Conservation (phyloP, 2,888 invertebrate genomes). For the Drosophila robusta region DNA sequence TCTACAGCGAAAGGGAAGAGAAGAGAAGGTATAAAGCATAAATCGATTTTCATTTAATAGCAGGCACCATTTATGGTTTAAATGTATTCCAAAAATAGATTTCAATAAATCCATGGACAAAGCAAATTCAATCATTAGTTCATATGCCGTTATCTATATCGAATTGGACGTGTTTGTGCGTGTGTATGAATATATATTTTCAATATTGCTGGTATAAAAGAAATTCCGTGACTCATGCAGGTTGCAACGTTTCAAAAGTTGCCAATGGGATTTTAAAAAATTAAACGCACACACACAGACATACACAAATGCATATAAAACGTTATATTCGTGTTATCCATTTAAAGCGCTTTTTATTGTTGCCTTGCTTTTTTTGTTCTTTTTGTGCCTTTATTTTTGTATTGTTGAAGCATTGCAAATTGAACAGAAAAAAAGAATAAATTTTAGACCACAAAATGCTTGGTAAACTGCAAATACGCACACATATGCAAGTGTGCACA, state of each 20-base stretch:
- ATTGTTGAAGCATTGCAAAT: slow-evolving; percentile 40
- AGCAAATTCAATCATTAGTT: slow-evolving; percentile 32
- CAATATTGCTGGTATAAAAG: slow-evolving; percentile 54
- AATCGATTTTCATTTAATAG: slow-evolving; percentile 21
- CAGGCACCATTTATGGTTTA: neutral
- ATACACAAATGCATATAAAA: neutral
- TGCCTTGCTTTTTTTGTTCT: neutral
- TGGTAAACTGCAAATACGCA: slow-evolving; percentile 56
- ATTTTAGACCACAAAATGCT: slow-evolving; percentile 61
- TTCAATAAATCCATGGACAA: slow-evolving; percentile 21
- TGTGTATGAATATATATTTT: slow-evolving; percentile 12
- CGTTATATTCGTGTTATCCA: slow-evolving; percentile 40
- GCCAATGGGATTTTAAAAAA: slow-evolving; percentile 30
- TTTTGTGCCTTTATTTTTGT: slow-evolving; percentile 4
- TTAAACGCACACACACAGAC: slow-evolving; percentile 16
- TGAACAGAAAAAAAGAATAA: slow-evolving; percentile 36
- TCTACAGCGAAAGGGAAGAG: slow-evolving; percentile 63
- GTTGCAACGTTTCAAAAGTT: slow-evolving; percentile 53
- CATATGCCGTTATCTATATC: slow-evolving; percentile 6
- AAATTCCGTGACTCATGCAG: slow-evolving; percentile 63
- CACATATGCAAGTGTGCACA: slow-evolving; percentile 8
- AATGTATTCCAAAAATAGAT: slow-evolving; percentile 1
- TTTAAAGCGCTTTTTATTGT: slow-evolving; percentile 39
- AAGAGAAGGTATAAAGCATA: neutral
- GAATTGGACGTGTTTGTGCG: neutral